Percentiles rank a stretch among this genome's conserved stretches.
These are phyloP conservation scores for Amblyornis subalaris DNA, from an alignment of 2,113 vertebrate species.

Conservation along the genomic window DNA sequence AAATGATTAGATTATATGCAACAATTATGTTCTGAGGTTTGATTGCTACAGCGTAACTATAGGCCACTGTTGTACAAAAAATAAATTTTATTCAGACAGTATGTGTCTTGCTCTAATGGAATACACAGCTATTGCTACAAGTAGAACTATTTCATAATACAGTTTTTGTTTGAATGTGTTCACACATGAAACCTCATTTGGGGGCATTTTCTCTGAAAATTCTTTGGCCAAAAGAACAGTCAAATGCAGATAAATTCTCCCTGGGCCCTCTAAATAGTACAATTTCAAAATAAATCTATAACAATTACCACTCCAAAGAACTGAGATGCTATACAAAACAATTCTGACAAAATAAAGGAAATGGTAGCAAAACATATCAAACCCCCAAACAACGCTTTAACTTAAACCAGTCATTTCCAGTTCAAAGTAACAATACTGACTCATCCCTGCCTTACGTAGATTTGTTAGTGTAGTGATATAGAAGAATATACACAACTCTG, in stretches of 20 bases:
- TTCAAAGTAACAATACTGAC: neutral
- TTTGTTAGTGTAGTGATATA: neutral
- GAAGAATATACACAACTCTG: neutral
- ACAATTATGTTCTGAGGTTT: neutral
- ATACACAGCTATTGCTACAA: neutral
- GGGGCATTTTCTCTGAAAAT: neutral
- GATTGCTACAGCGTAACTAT: neutral
- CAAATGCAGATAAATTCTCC: neutral
- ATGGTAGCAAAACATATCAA: neutral
- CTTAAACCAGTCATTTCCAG: constrained; percentile 2
- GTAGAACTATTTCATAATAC: neutral
- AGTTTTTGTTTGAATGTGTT: neutral
- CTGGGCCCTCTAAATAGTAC: neutral
- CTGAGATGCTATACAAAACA: neutral
- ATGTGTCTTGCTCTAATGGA: neutral
- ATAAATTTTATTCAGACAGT: neutral
- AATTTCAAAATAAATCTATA: neutral
- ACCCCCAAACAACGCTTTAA: neutral
- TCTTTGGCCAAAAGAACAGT: neutral
- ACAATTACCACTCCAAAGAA: neutral
- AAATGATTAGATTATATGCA: neutral
- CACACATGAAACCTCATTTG: neutral
- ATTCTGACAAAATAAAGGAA: neutral
- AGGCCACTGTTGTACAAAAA: neutral
- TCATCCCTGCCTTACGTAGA: neutral